Base-by-base conservation (phyloP, 1,140 invertebrate species). In the Batillaria attramentaria region DNA sequence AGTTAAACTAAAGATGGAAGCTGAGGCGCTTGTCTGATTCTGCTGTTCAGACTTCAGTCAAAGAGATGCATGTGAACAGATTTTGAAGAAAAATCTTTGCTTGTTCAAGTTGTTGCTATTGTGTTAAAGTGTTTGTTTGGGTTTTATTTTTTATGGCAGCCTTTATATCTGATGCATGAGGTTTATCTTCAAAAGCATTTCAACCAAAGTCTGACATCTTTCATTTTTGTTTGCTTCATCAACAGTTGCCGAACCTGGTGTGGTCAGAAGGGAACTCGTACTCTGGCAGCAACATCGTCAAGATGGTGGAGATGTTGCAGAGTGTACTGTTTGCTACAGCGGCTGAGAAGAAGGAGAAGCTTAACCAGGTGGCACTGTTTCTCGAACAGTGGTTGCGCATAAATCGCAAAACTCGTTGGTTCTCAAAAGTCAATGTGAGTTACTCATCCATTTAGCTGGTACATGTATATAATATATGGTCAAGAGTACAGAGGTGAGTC, bases 161-260 rank as follows among this genome's bases (percentile, higher is more conserved):
- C 6, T 28, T 6, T 62, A 62, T 62, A 28, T 28, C 6, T 62
- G 57, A 13, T 5, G 18, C 5, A n/a, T 8, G 18, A 28, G 18
- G 57, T 35, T 3, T 3, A 28, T 18, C 31, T 54, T 69, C 16
- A 39, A 8, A 69, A 69, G 66, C 2, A 37, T 33, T 37, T 18
- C 66, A 39, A 28, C 24, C 16, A 18, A 18, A 2, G 6, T 69
- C 13, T 39, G 33, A 10, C 28, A 37, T 28, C 24, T 65, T 60
- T 62, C 91, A 3, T 70, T 91, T 13, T 79, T 92, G 20, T 86
- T 90, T 83, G 90, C 90, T 1, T 81, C 89, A 33, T 85, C 89
- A 75, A 92, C 85, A 91, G 66, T 80, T 92, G 35, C 91, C 91
- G n/a, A 85, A 85, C 72, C 75, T 88, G 69, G 46, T 91, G 13